Evolutionary conservation across 2,888 invertebrate species (phyloP), one percentile per base, ranked within the genome.

Genomic region (Zygothrica quintamaculata): DNA sequence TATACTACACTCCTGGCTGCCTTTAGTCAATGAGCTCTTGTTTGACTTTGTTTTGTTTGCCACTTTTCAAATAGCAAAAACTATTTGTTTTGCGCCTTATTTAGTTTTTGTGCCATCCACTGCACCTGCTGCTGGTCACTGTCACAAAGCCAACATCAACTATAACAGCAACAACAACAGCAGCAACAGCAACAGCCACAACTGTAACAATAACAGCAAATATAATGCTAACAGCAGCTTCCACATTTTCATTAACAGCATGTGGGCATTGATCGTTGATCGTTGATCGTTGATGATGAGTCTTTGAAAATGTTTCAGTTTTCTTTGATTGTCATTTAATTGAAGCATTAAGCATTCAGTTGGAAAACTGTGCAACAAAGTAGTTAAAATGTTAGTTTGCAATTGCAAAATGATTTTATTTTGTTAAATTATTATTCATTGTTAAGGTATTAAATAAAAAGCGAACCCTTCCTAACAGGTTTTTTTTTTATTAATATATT

Each of bases 1-100:
- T n/a, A 22, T 52, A 12, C 37, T 44, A 1, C 13, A 12, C 37
- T 43, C 40, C 18, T 60, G 56, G 18, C 37, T 34, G 64, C 57
- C 57, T 81, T 56, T 65, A 55, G 72, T 76, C 76, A 79, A 76
- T 77, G 76, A 65, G 75, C 75, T 75, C 39, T 58, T 84, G 84
- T 80, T 81, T 86, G 74, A 71, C 57, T 74, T 66, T 79, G 77
- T 65, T 76, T 68, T 74, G 62, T 65, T 82, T 69, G 60, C 65
- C 71, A 67, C 84, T 74, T 74, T 77, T 71, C 64, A 74, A 77
- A 79, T 68, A 74, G 74, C 71, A 64, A 82, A 82, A 82, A 85
- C 79, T 80, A 80, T 80, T 80, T 80, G 84, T 75, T 74, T 68
- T 71, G 65, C 56, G 84, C 84, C 80, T 80, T 84, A 86, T 81